Evolutionary conservation across 2,888 invertebrate genomes (phyloP), one percentile per base, ranked within the genome.

Genomic region (Punctoribates punctum): DNA sequence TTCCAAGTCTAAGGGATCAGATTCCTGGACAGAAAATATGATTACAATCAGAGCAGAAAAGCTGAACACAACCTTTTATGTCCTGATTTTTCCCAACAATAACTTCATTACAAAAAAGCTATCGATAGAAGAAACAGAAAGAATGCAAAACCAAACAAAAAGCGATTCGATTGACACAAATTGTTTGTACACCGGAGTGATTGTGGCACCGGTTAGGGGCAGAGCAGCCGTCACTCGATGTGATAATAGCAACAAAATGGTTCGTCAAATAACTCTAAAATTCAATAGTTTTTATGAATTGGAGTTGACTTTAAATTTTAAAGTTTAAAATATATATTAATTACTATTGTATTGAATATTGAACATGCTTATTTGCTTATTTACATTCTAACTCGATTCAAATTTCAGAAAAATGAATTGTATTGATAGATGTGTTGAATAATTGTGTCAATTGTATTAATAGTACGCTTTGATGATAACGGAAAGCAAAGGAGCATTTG

Each of bases 181-280:
- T 42, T 77, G 77, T 54, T 60, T 73, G 8, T 77, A 70, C 48
- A 67, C 65, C 4, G 77, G 77, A 25, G 51, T 54, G 20, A 77
- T 77, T 17, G 17, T 77, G 23, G 62, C 65, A 5, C 46, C 73
- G 4, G 27, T 60, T 20, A 74, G 15, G 23, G 77, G 77, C 8
- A 29, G 17, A 9, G 77, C 65, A 34, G 77, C 77, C 15, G 57
- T 77, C 57, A 74, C 77, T 6, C 29, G 27, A 0, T 77, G 77
- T 38, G 29, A 48, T 23, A 72, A 70, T 27, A 60, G 70, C 46
- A 57, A 72, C 17, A 74, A 57, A 38, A 34, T 77, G 54, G 77
- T 76, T 34, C 23, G 62, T 73, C 15, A n/a, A 23, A 48, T 25
- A 4, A 54, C 8, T 57, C n/a, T 20, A n/a, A 20, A 20, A 20